Evolutionary conservation across 35 echinoderm and acorn worm species (phyloP).

Genomic region (Holothuria glaberrima): DNA sequence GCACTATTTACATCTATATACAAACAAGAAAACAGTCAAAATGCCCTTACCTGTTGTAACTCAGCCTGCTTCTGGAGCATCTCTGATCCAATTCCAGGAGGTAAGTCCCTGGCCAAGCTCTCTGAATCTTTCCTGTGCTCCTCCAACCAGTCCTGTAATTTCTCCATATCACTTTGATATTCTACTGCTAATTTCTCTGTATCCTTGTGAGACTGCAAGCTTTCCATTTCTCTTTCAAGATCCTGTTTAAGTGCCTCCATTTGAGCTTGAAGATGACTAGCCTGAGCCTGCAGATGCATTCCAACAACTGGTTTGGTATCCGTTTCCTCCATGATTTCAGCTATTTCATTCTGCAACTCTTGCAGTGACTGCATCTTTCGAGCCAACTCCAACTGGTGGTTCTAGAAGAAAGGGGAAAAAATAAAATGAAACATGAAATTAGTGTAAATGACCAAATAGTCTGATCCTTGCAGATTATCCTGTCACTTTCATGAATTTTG

Average conservation of each 20-base stretch:
- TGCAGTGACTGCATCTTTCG: slow-evolving; percentile 83
- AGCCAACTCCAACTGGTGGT: slow-evolving; percentile 75
- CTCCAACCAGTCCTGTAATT: slow-evolving; percentile 77
- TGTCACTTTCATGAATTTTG: too few species aligned
- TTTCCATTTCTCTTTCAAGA: slow-evolving; percentile 59
- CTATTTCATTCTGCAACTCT: slow-evolving; percentile 64
- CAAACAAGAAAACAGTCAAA: not conserved
- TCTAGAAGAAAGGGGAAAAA: slow-evolving; percentile 61
- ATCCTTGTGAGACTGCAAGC: slow-evolving; percentile 59
- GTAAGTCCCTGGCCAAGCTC: slow-evolving; percentile 26
- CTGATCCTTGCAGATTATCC: too few species aligned
- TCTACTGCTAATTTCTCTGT: slow-evolving; percentile 75
- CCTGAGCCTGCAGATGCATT: slow-evolving; percentile 50
- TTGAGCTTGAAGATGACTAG: slow-evolving; percentile 54
- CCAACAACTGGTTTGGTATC: slow-evolving; percentile 45
- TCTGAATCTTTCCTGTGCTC: slow-evolving; percentile 46
- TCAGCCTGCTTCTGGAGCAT: slow-evolving; percentile 86
- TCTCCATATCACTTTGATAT: slow-evolving; percentile 90
- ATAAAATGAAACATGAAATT: not conserved
- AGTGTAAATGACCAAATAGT: too few species aligned
- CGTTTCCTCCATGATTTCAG: slow-evolving; percentile 50
- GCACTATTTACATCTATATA: not conserved
- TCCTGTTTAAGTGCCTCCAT: slow-evolving; percentile 75
- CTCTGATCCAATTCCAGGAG: slow-evolving; percentile 72
- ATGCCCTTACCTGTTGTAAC: slow-evolving; percentile 80